phyloP scores from a whole-genome alignment of 2,888 invertebrate species.

The Apodemia zela region DNA sequence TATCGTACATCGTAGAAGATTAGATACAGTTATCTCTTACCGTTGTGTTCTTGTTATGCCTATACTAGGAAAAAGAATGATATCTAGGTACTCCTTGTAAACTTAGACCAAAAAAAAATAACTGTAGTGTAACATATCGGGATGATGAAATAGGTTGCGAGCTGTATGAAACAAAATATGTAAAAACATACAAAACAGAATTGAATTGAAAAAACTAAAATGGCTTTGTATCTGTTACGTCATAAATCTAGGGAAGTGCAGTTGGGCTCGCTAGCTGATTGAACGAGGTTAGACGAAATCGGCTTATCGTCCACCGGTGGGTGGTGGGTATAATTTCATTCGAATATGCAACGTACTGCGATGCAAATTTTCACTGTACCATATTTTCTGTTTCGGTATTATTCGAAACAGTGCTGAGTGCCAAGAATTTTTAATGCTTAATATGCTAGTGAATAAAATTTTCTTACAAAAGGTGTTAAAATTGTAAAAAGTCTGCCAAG shows the following conservation, averaged over 20 bases:
- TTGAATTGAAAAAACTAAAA: conserved; percentile 24
- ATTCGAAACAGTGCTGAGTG: background rate
- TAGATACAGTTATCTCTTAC: too few relatives aligned
- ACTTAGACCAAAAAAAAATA: too few relatives aligned
- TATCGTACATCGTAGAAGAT: too few relatives aligned
- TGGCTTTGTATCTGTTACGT: conserved; percentile 37
- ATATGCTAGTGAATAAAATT: too few relatives aligned
- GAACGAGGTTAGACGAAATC: conserved; percentile 71
- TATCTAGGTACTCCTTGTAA: too few relatives aligned
- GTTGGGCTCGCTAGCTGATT: conserved; percentile 53
- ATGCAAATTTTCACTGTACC: conserved; percentile 29
- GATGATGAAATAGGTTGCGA: background rate
- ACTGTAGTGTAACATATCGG: background rate
- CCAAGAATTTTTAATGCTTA: background rate
- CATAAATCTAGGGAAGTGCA: conserved; percentile 42
- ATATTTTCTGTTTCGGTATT: conserved; percentile 18
- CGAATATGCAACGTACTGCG: conserved; percentile 44
- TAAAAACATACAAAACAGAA: conserved; percentile 7
- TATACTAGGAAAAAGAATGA: too few relatives aligned
- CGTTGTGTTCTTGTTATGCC: too few relatives aligned
- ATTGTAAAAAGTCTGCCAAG: too few relatives aligned
- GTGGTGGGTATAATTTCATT: conserved; percentile 58
- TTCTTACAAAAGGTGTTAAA: too few relatives aligned
- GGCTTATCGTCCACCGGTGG: conserved; percentile 63
- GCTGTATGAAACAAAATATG: background rate